phyloP scores from a whole-genome alignment of 1,140 invertebrate genomes.

The Pseudomyrmex cubaensis region DNA sequence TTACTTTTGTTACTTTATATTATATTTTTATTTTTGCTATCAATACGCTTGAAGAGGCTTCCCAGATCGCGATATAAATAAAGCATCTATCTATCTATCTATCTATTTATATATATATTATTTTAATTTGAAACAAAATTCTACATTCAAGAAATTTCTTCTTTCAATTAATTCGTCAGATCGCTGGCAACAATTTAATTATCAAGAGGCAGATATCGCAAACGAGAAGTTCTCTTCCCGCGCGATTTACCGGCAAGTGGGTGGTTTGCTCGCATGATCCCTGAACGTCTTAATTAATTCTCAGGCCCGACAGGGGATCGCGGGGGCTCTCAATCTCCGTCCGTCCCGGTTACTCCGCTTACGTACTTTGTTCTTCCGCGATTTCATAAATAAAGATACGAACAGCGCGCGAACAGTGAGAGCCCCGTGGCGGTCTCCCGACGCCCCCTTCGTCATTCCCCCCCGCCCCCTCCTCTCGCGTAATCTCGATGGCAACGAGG shows the following conservation, averaged over 20 bases:
- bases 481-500: constrained; percentile 60
- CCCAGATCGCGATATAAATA: no score
- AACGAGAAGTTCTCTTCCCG: not conserved
- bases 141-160: not conserved
- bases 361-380: not conserved
- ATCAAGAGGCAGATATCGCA: constrained; percentile 23
- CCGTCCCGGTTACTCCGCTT: constrained; percentile 5
- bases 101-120: no score
- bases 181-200: not conserved
- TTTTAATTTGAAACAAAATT: not conserved
- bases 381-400: constrained; percentile 56
- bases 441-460: constrained; percentile 16
- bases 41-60: no score
- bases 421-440: constrained; percentile 53
- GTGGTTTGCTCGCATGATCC: constrained; percentile 29
- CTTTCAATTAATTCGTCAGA: not conserved
- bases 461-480: constrained; percentile 23
- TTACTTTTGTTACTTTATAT: no score
- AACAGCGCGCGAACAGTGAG: constrained; percentile 42
- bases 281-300: constrained; percentile 51
- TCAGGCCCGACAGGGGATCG: constrained; percentile 31
- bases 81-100: no score
- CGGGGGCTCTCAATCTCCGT: constrained; percentile 57
- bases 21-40: no score
- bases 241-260: not conserved